These are phyloP conservation scores for Bergia sp. DNA, from an alignment of 92 coral and sea anemone species.

Conservation along the genomic window DNA sequence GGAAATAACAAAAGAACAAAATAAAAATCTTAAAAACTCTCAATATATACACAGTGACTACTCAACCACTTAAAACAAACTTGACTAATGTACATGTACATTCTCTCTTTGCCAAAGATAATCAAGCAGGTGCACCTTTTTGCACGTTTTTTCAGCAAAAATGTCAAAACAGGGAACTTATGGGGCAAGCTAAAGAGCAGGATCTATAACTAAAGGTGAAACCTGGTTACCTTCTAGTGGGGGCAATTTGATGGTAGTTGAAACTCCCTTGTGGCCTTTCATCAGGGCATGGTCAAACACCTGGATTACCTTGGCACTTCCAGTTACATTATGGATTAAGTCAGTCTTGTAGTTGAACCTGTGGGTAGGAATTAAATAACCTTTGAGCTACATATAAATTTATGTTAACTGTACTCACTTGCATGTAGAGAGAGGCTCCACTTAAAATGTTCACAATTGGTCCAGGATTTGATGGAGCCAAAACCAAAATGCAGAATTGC, in stretches of 20 bases:
- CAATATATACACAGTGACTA: too few species aligned
- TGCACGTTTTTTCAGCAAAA: not conserved
- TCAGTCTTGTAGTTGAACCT: conserved; percentile 99
- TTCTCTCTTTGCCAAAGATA: not conserved
- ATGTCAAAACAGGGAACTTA: not conserved
- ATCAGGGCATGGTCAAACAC: conserved; percentile 88
- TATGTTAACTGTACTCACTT: too few species aligned
- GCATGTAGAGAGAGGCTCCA: too few species aligned
- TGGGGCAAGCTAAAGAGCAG: too few species aligned
- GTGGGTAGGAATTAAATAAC: not conserved
- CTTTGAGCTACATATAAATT: not conserved
- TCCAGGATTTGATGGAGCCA: too few species aligned
- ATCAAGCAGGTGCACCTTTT: not conserved
- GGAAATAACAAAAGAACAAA: too few species aligned
- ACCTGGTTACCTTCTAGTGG: conserved; percentile 73
- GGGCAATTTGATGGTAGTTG: conserved; percentile 72
- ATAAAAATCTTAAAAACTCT: too few species aligned
- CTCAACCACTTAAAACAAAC: too few species aligned
- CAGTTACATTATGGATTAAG: conserved; percentile 87
- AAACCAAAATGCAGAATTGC: too few species aligned
- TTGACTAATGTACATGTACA: too few species aligned
- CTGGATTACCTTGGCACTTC: conserved; percentile 89
- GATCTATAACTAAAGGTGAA: not conserved
- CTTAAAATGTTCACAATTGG: too few species aligned
- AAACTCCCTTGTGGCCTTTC: conserved; percentile 88